Conservation (phyloP, 2,797 vertebrate species). For the Sebastes diploproa region DNA sequence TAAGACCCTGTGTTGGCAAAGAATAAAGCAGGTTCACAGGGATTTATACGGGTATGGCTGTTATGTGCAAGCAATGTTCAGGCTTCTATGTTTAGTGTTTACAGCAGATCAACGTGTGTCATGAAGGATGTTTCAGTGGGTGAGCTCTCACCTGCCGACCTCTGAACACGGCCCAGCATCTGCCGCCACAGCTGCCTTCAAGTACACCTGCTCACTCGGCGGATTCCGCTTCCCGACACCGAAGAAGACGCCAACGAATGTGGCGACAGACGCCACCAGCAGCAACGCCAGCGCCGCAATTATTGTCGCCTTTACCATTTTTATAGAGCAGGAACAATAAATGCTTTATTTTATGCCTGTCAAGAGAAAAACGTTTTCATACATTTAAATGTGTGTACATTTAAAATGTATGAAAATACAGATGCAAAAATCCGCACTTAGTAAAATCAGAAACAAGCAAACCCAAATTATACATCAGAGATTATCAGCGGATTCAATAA, state of each 20-base stretch:
- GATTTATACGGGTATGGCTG: neutral
- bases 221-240: conserved; percentile 61
- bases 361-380: neutral
- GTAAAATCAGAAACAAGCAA: too few species aligned
- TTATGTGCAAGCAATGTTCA: neutral
- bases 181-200: conserved; percentile 88
- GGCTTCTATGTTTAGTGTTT: neutral
- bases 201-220: conserved; percentile 46
- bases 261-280: conserved; percentile 67
- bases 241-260: conserved; percentile 82
- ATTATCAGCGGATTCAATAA: neutral
- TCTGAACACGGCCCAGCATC: conserved; percentile 89
- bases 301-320: conserved; percentile 70
- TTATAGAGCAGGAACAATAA: neutral
- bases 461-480: neutral
- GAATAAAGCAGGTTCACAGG: neutral
- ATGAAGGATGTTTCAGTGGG: neutral
- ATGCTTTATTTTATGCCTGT: conserved; percentile 2
- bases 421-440: neutral
- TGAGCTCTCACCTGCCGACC: conserved; percentile 87
- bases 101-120: neutral
- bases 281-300: conserved; percentile 55
- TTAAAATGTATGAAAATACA: neutral
- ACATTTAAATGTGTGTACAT: neutral
- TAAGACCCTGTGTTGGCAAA: neutral